Base-by-base conservation (phyloP, 1,140 invertebrate genomes). In the Bombus sibiricus region DNA sequence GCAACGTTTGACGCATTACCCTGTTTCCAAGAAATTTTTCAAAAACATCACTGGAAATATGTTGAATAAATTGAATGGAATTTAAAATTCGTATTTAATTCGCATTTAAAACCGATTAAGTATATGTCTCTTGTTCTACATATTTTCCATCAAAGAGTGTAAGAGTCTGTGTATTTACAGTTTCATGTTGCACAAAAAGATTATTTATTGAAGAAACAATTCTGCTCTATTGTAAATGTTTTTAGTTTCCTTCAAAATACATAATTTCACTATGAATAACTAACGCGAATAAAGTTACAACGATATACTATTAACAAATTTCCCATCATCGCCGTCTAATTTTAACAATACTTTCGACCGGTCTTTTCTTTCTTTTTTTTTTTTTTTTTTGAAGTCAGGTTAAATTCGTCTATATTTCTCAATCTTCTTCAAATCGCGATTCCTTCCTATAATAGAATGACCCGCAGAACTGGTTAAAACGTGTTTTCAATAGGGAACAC, bases 141-240 rank as follows among this genome's bases (percentile, higher is more conserved):
- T 53, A 53, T 22, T 53, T 66, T n/a, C 28, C 12, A 41, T 18
- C 39, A 72, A 41, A 41, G 71, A 8, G 25, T 9, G 3, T n/a
- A 15, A 28, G 9, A n/a, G 25, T 10, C 28, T 53, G 9, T 32
- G 1, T 32, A n/a, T 43, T 64, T 78, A 32, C 18, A 79, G 15
- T 41, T 64, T 66, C 28, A 77, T 10, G 57, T 43, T 37, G 34
- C 1, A 8, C 3, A 5, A 2, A 28, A 2, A 10, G 37, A 13
- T 6, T 78, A 32, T 78, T 66, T 78, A 78, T n/a, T 4, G n/a
- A 78, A 41, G 15, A 43, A 71, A 71, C 25, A 39, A 25, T 71
- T 71, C 68, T 71, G 34, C 18, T 68, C 18, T 9, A 15, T 9
- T 37, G 68, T 5, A 71, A 34, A 71, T 25, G 18, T 71, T 34